Evolutionary conservation across 2,113 vertebrate species (phyloP).

Genomic region (Orcinus orca): DNA sequence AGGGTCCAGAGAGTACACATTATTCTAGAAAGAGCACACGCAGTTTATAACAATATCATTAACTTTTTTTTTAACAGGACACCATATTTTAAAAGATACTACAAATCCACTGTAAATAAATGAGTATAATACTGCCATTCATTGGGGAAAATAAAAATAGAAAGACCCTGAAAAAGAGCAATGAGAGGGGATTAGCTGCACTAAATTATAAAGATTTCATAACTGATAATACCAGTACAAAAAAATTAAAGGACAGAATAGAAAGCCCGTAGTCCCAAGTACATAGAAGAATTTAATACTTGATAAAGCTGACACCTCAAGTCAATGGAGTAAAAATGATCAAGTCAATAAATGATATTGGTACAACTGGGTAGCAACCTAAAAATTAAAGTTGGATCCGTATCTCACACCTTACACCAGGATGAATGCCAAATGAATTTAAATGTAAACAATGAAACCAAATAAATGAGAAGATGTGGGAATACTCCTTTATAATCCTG

Average conservation of each 20-base stretch:
- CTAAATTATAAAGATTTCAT: background rate
- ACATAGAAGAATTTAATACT: background rate
- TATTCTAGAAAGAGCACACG: background rate
- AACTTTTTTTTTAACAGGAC: background rate
- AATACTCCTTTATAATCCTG: background rate
- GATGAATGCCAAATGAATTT: background rate
- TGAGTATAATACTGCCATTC: background rate
- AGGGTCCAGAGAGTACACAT: background rate
- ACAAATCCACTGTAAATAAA: background rate
- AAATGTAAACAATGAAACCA: background rate
- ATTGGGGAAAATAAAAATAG: background rate
- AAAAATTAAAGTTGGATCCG: background rate
- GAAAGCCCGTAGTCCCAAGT: background rate
- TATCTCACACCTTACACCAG: background rate
- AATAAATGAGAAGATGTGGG: background rate
- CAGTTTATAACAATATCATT: background rate
- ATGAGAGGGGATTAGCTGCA: background rate
- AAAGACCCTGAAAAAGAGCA: background rate
- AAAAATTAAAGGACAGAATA: background rate
- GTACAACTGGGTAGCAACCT: background rate
- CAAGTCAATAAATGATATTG: background rate
- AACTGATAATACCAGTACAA: background rate
- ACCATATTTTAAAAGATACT: background rate
- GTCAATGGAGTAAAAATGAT: background rate
- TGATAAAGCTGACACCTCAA: background rate